A percentile compares a stretch with the other conserved stretches of the same genome.
These are phyloP conservation scores for Tinamus guttatus DNA, from an alignment of 2,113 vertebrate species.

Conservation along the genomic window DNA sequence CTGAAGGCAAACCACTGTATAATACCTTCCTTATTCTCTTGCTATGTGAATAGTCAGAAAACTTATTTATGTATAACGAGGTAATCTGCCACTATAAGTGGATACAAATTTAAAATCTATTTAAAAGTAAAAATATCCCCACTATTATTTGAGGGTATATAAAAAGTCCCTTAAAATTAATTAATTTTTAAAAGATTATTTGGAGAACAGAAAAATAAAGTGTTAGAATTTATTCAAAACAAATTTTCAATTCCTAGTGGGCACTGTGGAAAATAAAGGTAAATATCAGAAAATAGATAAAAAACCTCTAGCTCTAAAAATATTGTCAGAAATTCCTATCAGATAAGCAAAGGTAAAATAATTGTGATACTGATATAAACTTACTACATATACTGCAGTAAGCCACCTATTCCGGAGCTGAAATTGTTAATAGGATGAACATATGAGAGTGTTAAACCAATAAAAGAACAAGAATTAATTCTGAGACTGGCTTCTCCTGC, in stretches of 20 bases:
- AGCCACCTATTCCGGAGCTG: neutral
- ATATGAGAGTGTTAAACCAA: neutral
- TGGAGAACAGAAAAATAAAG: neutral
- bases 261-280: neutral
- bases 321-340: neutral
- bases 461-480: neutral
- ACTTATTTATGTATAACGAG: neutral
- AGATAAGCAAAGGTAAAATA: neutral
- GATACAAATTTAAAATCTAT: neutral
- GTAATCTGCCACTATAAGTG: neutral
- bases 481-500: neutral
- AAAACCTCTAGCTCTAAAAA: neutral
- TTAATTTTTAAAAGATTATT: neutral
- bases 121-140: neutral
- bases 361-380: neutral
- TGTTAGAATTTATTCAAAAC: neutral
- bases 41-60: neutral
- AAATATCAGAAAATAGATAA: neutral
- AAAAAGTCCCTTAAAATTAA: neutral
- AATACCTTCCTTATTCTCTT: neutral
- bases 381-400: neutral
- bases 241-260: neutral
- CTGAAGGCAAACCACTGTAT: neutral
- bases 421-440: neutral
- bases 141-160: neutral